Evolutionary conservation across 2,113 vertebrate genomes (phyloP).

Genomic region (Fulmarus glacialis): DNA sequence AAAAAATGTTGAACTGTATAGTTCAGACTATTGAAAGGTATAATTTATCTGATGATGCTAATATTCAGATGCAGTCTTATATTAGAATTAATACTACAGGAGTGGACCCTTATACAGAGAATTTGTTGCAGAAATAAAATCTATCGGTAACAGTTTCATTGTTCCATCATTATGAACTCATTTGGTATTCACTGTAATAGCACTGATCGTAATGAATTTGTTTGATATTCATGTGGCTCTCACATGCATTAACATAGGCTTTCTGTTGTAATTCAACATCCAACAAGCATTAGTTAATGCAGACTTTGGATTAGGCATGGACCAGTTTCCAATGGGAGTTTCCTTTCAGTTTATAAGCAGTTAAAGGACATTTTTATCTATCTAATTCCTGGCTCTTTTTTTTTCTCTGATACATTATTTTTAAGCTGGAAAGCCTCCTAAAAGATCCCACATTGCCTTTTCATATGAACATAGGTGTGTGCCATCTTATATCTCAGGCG

Average conservation of each 20-base stretch:
- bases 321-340: conserved; percentile 2
- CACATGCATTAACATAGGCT: conserved; percentile 77
- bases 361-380: background rate
- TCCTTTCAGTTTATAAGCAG: conserved; percentile 22
- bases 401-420: background rate
- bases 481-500: background rate
- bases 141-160: conserved; percentile 82
- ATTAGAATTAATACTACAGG: conserved; percentile 75
- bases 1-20: background rate
- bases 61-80: conserved; percentile 71
- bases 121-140: conserved; percentile 84
- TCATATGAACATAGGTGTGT: background rate
- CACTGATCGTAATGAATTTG: conserved; percentile 82
- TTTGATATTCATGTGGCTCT: conserved; percentile 82
- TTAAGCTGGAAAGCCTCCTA: background rate
- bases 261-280: conserved; percentile 79
- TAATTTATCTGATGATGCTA: conserved; percentile 72
- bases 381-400: background rate
- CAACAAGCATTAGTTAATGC: conserved; percentile 78
- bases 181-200: conserved; percentile 84
- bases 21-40: conserved; percentile 52
- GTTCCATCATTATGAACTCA: conserved; percentile 81
- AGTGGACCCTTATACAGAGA: conserved; percentile 70
- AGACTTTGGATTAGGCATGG: conserved; percentile 68
- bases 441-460: background rate